Evolutionary conservation across 2,888 invertebrate species (phyloP).

Genomic region (Diabrotica balteata): DNA sequence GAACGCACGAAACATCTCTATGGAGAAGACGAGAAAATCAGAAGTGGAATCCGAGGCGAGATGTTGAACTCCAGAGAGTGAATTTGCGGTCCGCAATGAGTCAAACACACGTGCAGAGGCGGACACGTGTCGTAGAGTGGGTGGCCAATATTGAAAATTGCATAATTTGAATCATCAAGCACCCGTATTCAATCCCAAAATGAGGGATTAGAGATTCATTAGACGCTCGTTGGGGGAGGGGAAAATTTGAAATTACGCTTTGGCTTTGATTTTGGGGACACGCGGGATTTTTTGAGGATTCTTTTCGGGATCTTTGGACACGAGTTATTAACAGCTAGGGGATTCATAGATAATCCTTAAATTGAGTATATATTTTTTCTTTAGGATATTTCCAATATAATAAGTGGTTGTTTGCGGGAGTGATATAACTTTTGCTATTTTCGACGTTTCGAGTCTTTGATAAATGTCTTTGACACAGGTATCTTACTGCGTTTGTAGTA

Average conservation of each 20-base stretch:
- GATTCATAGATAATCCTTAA: not conserved
- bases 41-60: slow-evolving; percentile 32
- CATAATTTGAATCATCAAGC: slow-evolving; percentile 62
- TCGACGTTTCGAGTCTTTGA: no score
- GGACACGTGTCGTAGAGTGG: slow-evolving; percentile 62
- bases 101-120: slow-evolving; percentile 63
- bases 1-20: no score
- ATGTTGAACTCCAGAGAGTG: slow-evolving; percentile 47
- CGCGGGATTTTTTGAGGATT: slow-evolving; percentile 22
- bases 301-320: slow-evolving; percentile 1
- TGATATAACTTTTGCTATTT: no score
- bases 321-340: not conserved
- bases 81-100: slow-evolving; percentile 62
- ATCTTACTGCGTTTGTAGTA: no score
- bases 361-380: no score
- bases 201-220: slow-evolving; percentile 59
- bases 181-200: slow-evolving; percentile 49
- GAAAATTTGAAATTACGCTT: slow-evolving; percentile 2
- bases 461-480: no score
- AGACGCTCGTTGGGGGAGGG: slow-evolving; percentile 29
- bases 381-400: no score
- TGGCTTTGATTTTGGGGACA: slow-evolving; percentile 1
- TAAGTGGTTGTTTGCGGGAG: no score
- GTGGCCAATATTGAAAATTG: slow-evolving; percentile 64
- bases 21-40: slow-evolving; percentile 29